Evolutionary conservation across 92 coral and sea anemone species (phyloP), one percentile per base, ranked within the genome.

Genomic region (Hydrozoanthus gracilis): DNA sequence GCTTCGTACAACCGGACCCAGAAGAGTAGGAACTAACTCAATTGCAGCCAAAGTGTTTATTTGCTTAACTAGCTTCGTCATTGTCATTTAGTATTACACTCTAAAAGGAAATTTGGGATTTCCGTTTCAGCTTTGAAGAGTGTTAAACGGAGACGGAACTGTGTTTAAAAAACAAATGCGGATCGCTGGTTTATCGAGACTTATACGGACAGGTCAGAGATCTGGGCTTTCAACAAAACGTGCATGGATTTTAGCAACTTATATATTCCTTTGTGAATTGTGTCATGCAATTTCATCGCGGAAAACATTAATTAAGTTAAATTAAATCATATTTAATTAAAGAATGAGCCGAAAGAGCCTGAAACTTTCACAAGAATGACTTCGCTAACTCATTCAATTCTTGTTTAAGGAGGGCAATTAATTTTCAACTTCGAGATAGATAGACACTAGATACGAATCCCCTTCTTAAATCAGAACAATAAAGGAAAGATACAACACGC

Each of bases 71-170:
- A 76, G 51, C 74, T 74, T 14, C 61, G 60, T 79, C 52, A 14
- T 79, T 62, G 14, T 56, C 18, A 27, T 80, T 67, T 65, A 67
- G 17, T 56, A 9, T 66, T 54, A 15, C 54, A 39, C 82, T 52
- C 44, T 10, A 5, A 9, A 62, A 49, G 85, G 85, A 80, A 80
- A 65, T 80, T 64, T 18, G 74, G 75, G 56, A 80, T 80, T 80
- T 80, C 85, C 85, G 85, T 80, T 80, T 44, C 85, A 66, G 48
- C 46, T 56, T 44, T 17, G n/a, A 14, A 47, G 66, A 61, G 85
- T 80, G 85, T 17, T 80, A 80, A 80, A 80, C 85, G 74, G 49
- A 65, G 61, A 80, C 85, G 85, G 85, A 80, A 80, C 61, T 48
- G 16, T 27, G 73, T 66, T 65, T 79, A 56, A 49, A 48, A 80